phyloP scores from a whole-genome alignment of 2,888 invertebrate genomes.

The Mythimna ferrago region DNA sequence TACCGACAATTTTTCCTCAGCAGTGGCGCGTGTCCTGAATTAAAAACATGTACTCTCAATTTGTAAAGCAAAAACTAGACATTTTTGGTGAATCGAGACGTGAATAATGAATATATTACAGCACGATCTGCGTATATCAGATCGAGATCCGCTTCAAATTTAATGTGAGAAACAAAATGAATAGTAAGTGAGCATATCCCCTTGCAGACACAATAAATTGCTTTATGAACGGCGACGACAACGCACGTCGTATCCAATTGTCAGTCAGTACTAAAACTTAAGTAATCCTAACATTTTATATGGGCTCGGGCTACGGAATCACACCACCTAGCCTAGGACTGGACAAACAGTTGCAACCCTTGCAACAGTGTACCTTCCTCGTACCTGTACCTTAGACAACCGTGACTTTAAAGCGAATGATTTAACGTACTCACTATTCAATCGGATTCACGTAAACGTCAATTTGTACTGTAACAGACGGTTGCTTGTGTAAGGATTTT shows the following conservation, averaged over 20 bases:
- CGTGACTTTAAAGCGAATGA: not conserved
- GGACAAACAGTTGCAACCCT: not conserved
- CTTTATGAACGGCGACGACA: slow-evolving; percentile 29
- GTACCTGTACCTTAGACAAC: slow-evolving; percentile 3
- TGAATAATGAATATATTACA: slow-evolving; percentile 34
- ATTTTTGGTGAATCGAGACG: slow-evolving; percentile 49
- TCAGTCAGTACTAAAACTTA: slow-evolving; percentile 7
- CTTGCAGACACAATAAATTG: slow-evolving; percentile 24
- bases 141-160: slow-evolving; percentile 15
- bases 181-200: slow-evolving; percentile 21
- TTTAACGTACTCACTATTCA: not conserved
- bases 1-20: slow-evolving; percentile 93
- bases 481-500: too few species aligned
- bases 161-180: slow-evolving; percentile 14
- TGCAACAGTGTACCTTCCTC: not conserved
- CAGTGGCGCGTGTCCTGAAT: slow-evolving; percentile 92
- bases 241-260: slow-evolving; percentile 25
- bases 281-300: slow-evolving; percentile 3
- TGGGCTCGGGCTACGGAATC: not conserved
- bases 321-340: not conserved
- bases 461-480: too few species aligned
- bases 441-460: not conserved
- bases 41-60: slow-evolving; percentile 47
- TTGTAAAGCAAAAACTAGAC: slow-evolving; percentile 38
- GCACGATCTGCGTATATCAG: slow-evolving; percentile 18